Evolutionary conservation across 2,797 vertebrate genomes (phyloP), one percentile per base, ranked within the genome.

Genomic region (Cryptoblepharus egeriae): DNA sequence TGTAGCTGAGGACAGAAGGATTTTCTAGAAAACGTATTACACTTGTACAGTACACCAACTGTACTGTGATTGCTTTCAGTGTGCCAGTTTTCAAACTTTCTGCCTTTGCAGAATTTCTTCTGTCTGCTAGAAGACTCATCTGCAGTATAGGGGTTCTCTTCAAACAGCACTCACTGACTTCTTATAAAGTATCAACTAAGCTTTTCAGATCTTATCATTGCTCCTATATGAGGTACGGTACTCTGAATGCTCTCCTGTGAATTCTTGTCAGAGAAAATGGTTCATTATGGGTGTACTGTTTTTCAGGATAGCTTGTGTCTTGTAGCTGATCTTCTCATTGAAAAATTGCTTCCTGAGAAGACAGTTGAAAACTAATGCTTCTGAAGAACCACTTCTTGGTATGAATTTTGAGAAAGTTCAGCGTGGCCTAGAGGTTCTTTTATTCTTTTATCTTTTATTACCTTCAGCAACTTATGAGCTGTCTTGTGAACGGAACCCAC

Each of bases 401-500:
- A 11, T n/a, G n/a, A 60, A 45, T 61, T 60, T 24, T 30, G 30
- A 39, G 26, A 12, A 18, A 79, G 15, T 67, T 84, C 63, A 74
- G 8, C 63, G 18, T 60, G 63, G 26, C 60, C 42, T 65, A 8
- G 4, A 28, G 57, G 4, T 42, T 49, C 20, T 78, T 45, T 87
- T 57, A 67, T 45, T 52, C 11, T 52, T 52, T 52, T 52, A 16
- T 35, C 72, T 45, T 15, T 73, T 26, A 8, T 77, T 10, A 86
- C 70, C 88, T 7, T 0, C 84, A 99, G 98, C 98, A 81, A 95
- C 90, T 1, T 92, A 97, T 0, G 95, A 97, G 87, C 92, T 99
- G 79, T 98, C 97, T 0, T 99, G 98, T 85, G 95, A 96, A 72
- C 95, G 92, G 73, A 99, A 97, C 90, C 98, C 98, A 0, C 88